Percentiles rank a stretch among this genome's conserved stretches.
Conservation (phyloP, 2,888 invertebrate genomes). For the Chelonus formosanus region DNA sequence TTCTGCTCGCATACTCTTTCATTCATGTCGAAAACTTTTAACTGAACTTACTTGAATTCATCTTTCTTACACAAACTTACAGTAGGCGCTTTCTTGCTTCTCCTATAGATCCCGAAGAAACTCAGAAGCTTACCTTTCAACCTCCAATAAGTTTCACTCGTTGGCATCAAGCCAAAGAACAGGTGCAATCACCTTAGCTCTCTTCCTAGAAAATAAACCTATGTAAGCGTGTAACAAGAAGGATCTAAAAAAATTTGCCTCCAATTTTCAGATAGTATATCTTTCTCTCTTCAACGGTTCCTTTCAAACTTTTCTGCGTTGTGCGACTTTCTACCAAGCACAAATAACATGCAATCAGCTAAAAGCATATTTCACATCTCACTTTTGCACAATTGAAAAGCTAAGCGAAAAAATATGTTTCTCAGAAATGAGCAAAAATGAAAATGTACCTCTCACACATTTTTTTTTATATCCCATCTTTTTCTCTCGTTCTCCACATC, state of each 20-base stretch:
- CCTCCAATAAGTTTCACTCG: slow-evolving; percentile 26
- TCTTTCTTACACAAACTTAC: neutral
- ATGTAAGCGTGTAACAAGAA: slow-evolving; percentile 4
- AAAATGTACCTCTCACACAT: slow-evolving; percentile 10
- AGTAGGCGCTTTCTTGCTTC: slow-evolving; percentile 16
- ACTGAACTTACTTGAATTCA: slow-evolving; percentile 9
- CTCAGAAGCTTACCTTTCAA: slow-evolving; percentile 15
- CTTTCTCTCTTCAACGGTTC: slow-evolving; percentile 7
- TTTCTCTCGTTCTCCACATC: slow-evolving; percentile 14
- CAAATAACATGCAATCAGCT: slow-evolving; percentile 37
- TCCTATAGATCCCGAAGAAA: slow-evolving; percentile 8
- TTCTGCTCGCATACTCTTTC: slow-evolving; percentile 6
- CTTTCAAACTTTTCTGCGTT: slow-evolving; percentile 21
- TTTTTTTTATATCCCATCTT: neutral
- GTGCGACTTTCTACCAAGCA: slow-evolving; percentile 18
- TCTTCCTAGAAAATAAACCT: slow-evolving; percentile 14
- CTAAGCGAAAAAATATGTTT: slow-evolving; percentile 35
- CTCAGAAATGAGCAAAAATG: slow-evolving; percentile 26
- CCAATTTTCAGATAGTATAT: slow-evolving; percentile 27
- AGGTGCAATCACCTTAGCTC: slow-evolving; percentile 37
- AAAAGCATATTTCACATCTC: slow-evolving; percentile 36
- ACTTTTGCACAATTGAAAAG: slow-evolving; percentile 34
- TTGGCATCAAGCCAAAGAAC: slow-evolving; percentile 39
- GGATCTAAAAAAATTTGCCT: slow-evolving; percentile 9
- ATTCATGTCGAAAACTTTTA: slow-evolving; percentile 19